Evolutionary conservation across 2,888 invertebrate species (phyloP).

Genomic region (Drosophila sordidapex): DNA sequence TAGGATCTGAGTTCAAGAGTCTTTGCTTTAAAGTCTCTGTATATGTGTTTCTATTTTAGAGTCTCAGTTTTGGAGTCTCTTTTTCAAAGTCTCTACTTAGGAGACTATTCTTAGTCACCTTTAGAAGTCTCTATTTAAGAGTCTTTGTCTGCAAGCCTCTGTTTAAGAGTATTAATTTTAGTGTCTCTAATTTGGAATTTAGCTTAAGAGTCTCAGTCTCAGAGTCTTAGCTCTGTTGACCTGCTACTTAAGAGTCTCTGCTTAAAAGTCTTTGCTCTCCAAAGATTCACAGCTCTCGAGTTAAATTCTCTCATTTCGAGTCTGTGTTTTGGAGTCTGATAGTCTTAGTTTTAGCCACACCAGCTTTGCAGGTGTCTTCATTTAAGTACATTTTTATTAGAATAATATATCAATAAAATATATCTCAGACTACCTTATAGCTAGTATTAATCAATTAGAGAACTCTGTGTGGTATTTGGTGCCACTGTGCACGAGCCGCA

Average conservation of each 20-base stretch:
- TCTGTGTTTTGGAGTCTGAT: not conserved
- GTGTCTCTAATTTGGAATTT: not conserved
- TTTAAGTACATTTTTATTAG: not conserved
- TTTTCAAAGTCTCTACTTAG: not conserved
- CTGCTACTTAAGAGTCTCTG: no score
- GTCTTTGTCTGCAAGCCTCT: not conserved
- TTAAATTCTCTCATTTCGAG: not conserved
- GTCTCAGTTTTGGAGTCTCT: not conserved
- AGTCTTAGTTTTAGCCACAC: not conserved
- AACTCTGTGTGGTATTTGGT: not conserved
- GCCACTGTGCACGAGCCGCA: conserved; percentile 38
- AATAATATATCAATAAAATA: not conserved
- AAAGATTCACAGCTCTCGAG: no score
- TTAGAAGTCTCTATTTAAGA: not conserved
- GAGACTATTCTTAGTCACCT: fast-evolving
- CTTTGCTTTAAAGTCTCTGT: not conserved
- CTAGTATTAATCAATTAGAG: not conserved
- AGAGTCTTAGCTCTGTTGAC: not conserved
- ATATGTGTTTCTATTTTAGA: no score
- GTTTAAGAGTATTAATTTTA: no score
- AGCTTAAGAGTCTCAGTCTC: not conserved
- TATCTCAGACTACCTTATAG: fast-evolving
- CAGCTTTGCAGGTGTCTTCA: not conserved
- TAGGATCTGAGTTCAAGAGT: not conserved
- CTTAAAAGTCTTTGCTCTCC: no score